Conservation (phyloP, 2,113 vertebrate genomes). For the Zapornia atra region DNA sequence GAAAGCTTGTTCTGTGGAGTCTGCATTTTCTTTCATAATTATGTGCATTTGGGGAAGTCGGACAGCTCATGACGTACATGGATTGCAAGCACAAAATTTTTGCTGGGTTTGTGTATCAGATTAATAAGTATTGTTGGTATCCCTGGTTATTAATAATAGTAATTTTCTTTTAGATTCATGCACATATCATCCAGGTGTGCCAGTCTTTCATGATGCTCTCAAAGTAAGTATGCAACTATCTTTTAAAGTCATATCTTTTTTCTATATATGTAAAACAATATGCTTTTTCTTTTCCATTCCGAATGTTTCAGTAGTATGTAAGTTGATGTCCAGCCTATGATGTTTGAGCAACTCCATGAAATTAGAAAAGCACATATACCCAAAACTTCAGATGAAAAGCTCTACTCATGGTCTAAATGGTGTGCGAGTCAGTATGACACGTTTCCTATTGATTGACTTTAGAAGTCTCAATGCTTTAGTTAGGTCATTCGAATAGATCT, state of each 20-base stretch:
- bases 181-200: constrained; percentile 93
- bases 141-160: background rate
- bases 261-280: background rate
- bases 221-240: constrained; percentile 80
- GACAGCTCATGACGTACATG: background rate
- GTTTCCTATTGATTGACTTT: background rate
- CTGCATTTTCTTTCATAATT: background rate
- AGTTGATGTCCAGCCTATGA: background rate
- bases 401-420: background rate
- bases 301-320: background rate
- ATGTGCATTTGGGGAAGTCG: background rate
- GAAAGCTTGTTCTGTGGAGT: background rate
- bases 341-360: background rate
- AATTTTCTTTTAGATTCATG: constrained; percentile 82
- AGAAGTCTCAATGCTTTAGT: background rate
- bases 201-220: constrained; percentile 96
- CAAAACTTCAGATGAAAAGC: background rate
- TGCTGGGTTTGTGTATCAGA: background rate
- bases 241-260: background rate
- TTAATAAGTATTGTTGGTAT: background rate
- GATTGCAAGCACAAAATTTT: background rate
- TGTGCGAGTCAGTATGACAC: background rate
- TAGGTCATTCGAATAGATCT: background rate
- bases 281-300: background rate
- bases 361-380: background rate